Percentiles rank a stretch among this genome's conserved stretches.
These are phyloP conservation scores for Thamnophis elegans DNA, from an alignment of 2,797 vertebrate genomes.

Conservation along the genomic window DNA sequence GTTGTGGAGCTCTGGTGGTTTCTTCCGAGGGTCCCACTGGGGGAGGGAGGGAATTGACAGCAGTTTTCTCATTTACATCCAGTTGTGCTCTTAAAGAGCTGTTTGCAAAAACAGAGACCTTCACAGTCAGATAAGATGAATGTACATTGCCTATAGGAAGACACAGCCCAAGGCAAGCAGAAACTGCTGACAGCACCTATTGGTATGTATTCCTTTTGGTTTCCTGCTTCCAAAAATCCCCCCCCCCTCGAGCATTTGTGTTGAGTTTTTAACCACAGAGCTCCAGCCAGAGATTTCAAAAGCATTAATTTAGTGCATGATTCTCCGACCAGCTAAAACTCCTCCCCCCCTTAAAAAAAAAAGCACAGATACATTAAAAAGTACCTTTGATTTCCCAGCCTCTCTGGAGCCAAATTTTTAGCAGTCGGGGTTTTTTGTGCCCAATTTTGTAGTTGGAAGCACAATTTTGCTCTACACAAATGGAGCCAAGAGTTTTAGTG, in stretches of 20 bases:
- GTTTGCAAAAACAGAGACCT: neutral
- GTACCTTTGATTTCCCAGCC: neutral
- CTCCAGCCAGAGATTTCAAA: neutral
- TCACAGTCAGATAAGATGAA: no score
- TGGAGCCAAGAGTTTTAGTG: neutral
- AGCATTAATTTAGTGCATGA: neutral
- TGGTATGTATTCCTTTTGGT: neutral
- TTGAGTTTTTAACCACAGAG: neutral
- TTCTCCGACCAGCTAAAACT: neutral
- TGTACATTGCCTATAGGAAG: neutral
- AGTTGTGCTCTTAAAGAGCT: neutral
- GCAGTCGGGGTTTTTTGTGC: neutral
- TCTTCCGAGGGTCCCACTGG: neutral
- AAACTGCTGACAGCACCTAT: no score
- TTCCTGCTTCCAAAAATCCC: neutral
- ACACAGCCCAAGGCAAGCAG: neutral
- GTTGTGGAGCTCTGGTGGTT: neutral
- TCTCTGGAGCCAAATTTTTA: neutral
- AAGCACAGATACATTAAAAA: neutral
- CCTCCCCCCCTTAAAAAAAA: no score
- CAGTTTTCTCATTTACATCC: neutral
- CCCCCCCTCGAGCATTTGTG: neutral
- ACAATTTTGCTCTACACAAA: neutral
- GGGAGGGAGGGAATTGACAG: neutral
- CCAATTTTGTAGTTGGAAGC: neutral